phyloP scores from a whole-genome alignment of 1,140 invertebrate species.

The Piezodorus guildinii region DNA sequence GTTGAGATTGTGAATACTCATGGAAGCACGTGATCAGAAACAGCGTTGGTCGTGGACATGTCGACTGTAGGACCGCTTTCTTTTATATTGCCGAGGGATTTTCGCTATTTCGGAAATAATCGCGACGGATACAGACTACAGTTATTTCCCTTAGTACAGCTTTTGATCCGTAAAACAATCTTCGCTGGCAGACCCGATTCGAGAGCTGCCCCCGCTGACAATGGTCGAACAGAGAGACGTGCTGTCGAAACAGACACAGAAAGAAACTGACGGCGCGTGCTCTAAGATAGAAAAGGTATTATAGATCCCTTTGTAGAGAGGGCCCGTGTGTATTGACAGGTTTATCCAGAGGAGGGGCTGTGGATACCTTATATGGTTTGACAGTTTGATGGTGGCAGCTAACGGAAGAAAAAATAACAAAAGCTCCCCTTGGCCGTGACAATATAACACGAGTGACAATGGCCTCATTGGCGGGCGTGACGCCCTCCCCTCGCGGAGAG shows the following conservation, averaged over 20 bases:
- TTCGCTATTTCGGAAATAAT: no score
- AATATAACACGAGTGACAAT: conserved; percentile 6
- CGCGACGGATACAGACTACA: no score
- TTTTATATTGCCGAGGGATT: no score
- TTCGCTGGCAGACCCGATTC: no score
- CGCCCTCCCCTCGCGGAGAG: not conserved
- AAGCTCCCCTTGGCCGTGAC: not conserved
- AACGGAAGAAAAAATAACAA: conserved; percentile 7
- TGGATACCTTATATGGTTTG: conserved; percentile 1
- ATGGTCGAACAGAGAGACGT: no score
- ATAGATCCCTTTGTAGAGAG: not conserved
- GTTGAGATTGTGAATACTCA: no score
- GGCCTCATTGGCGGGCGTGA: not conserved
- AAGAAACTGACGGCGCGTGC: not conserved
- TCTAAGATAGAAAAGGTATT: conserved; percentile 5
- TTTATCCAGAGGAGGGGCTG: not conserved
- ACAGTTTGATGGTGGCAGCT: conserved; percentile 6
- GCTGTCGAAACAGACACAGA: not conserved
- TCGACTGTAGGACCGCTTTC: no score
- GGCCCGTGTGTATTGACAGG: not conserved
- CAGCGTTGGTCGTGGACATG: no score
- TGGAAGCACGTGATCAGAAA: no score
- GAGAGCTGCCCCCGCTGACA: no score
- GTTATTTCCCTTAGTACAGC: no score
- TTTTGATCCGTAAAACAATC: no score